Evolutionary conservation across 2,888 invertebrate species (phyloP).

Genomic region (Julus scandinavius): DNA sequence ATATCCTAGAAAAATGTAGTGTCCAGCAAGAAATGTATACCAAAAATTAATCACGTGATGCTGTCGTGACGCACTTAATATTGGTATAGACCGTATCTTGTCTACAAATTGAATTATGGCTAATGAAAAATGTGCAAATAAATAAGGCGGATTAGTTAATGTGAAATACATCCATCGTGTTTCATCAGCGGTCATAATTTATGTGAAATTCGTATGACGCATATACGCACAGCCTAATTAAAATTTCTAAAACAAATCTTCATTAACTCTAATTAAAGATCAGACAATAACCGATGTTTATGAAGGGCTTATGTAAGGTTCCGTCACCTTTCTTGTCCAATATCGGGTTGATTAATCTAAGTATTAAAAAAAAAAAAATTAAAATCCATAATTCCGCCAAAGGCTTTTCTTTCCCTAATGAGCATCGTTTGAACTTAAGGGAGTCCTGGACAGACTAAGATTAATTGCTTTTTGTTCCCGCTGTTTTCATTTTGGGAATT

Average conservation of each 20-base stretch:
- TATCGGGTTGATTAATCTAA: background rate
- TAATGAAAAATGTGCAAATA: constrained; percentile 3
- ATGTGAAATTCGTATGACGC: background rate
- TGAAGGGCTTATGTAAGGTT: background rate
- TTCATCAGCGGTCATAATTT: background rate
- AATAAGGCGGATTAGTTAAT: background rate
- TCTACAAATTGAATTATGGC: background rate
- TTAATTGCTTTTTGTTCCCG: constrained; percentile 23
- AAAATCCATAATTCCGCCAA: constrained; percentile 31
- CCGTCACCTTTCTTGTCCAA: constrained; percentile 22
- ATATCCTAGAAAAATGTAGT: too few species aligned
- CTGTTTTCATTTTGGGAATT: constrained; percentile 43
- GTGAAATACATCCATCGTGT: background rate
- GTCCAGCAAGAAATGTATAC: background rate
- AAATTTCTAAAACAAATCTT: constrained; percentile 28
- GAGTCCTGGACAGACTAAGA: constrained; percentile 35
- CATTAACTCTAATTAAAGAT: constrained; percentile 6
- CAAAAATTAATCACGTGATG: background rate
- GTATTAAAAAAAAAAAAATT: background rate
- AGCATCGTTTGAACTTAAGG: background rate
- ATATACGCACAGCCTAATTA: background rate
- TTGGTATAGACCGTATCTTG: too few species aligned
- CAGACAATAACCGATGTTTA: background rate
- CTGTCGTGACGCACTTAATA: background rate
- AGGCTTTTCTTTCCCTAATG: constrained; percentile 13